Evolutionary conservation across 2,888 invertebrate genomes (phyloP).

Genomic region (Agrochola macilenta): DNA sequence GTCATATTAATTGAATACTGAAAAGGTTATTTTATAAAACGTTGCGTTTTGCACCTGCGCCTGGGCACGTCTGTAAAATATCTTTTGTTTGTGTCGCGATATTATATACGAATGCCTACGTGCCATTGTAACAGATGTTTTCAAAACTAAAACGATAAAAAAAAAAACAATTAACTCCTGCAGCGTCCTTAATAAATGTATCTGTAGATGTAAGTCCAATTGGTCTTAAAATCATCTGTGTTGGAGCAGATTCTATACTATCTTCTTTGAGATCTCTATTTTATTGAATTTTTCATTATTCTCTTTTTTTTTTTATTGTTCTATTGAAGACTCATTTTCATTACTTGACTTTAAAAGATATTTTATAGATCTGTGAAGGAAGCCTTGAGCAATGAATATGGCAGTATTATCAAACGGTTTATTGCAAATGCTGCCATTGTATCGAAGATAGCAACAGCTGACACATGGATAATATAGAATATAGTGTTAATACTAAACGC

Average conservation of each 20-base stretch:
- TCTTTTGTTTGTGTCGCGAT: slow-evolving; percentile 57
- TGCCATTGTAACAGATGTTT: slow-evolving; percentile 69
- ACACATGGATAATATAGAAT: not conserved
- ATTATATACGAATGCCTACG: slow-evolving; percentile 62
- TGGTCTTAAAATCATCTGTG: not conserved
- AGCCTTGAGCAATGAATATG: slow-evolving; percentile 7
- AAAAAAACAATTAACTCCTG: slow-evolving; percentile 53
- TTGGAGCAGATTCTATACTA: not conserved
- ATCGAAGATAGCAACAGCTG: slow-evolving; percentile 14
- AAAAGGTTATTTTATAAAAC: slow-evolving; percentile 57
- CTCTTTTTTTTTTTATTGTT: no score
- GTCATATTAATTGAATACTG: slow-evolving; percentile 14
- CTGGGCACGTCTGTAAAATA: slow-evolving; percentile 39
- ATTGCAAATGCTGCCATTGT: slow-evolving; percentile 7
- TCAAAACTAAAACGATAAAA: slow-evolving; percentile 62
- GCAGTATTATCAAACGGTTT: not conserved
- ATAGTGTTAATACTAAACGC: not conserved
- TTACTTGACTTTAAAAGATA: not conserved
- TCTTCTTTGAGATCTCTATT: no score
- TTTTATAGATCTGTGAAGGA: not conserved
- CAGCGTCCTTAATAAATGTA: no score
- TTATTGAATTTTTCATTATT: no score
- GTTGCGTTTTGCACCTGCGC: slow-evolving; percentile 62
- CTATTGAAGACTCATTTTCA: not conserved
- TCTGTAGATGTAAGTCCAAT: not conserved